Evolutionary conservation across 2,113 vertebrate genomes (phyloP), one percentile per base, ranked within the genome.

Genomic region (Melanotaenia duboulayi): DNA sequence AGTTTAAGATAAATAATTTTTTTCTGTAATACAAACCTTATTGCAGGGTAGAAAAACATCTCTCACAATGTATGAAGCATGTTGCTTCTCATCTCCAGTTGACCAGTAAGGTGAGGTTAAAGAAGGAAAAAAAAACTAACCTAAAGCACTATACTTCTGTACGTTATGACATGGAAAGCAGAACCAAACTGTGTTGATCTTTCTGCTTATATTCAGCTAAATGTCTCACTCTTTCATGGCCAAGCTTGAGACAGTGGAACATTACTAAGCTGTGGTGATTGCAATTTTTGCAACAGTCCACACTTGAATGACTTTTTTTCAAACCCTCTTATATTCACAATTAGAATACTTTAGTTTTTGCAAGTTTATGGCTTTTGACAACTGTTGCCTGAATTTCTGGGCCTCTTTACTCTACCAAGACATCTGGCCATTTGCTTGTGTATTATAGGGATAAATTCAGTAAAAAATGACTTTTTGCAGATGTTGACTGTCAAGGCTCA

Each of bases 361-460:
- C 67, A 79, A 81, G 49, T 65, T 89, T 87, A 92, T 82, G 68
- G 71, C 76, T 87, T 83, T 46, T 90, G 86, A 92, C 91, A 92
- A 56, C 57, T 19, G n/a, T 68, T 28, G 83, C 85, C 73, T 57
- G 39, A 59, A 80, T 85, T 77, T 39, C 48, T 50, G 35, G 52
- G 62, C 56, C 61, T 65, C 44, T 25, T 20, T 7, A 0, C 35
- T 65, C 28, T 44, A 20, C 65, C 63, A 71, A 52, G 58, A 81
- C 56, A 19, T 61, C 42, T 28, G 42, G 20, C 32, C 48, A 65
- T 80, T 75, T 75, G 10, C 71, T 82, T 70, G 84, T 85, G 54
- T 51, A 65, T 24, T 69, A 57, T 61, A 55, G 42, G 58, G 68
- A 67, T 78, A 82, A 82, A 71, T 86, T 83, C 52, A 66, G 68